Evolutionary conservation across 2,888 invertebrate genomes (phyloP).

Genomic region (Dorcus parallelipipedus): DNA sequence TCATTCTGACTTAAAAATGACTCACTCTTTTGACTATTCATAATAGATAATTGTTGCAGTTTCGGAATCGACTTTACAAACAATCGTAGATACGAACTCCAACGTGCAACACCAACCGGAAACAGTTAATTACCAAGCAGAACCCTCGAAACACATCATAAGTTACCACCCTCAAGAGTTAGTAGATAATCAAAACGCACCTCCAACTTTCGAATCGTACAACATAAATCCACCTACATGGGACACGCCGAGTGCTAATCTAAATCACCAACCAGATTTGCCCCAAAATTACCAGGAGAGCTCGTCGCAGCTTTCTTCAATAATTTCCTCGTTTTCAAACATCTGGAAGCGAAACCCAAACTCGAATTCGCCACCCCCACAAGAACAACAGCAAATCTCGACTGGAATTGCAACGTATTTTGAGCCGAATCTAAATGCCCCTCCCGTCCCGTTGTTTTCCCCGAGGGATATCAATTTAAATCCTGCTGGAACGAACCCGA

Average conservation of each 20-base stretch:
- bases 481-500: neutral
- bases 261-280: constrained; percentile 1
- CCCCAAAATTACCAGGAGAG: constrained; percentile 7
- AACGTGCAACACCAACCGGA: too few relatives aligned
- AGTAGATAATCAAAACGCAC: too few relatives aligned
- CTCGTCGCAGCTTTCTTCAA: constrained; percentile 53
- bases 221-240: neutral
- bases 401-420: neutral
- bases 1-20: too few relatives aligned
- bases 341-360: constrained; percentile 39
- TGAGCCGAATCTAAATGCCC: constrained; percentile 13
- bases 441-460: constrained; percentile 33
- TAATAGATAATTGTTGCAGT: too few relatives aligned
- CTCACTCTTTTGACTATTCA: too few relatives aligned
- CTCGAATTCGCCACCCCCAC: neutral
- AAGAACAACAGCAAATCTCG: neutral
- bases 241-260: neutral
- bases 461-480: constrained; percentile 4
- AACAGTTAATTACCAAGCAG: too few relatives aligned
- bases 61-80: too few relatives aligned
- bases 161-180: too few relatives aligned
- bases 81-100: too few relatives aligned
- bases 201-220: neutral
- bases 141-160: too few relatives aligned
- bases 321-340: constrained; percentile 61